Evolutionary conservation across 2,113 vertebrate species (phyloP), one percentile per base, ranked within the genome.

Genomic region (Calypte anna): DNA sequence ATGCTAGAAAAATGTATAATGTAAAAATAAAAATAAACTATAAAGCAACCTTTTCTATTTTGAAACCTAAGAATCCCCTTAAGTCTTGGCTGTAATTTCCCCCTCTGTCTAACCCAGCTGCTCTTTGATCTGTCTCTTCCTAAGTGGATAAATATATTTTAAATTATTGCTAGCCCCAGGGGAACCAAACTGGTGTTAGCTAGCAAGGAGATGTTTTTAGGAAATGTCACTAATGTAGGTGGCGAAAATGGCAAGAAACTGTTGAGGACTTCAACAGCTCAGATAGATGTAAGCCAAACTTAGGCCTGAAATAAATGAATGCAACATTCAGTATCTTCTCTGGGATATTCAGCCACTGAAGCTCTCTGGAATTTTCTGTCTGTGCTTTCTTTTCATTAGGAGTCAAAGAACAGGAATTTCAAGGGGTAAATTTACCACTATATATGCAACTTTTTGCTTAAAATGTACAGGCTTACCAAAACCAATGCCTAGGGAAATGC

Each of bases 111-210:
- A 80, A 59, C 33, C 51, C 61, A 90, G 43, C 25, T 93, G 27
- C 55, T 90, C 68, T 91, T 96, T 90, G 81, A 92, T 90, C 85
- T 93, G 16, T 78, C 28, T 91, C 36, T 74, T 93, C 73, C 75
- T 93, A 91, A 94, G 85, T 74, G 75, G 90, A 90, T 90, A 94
- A 97, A 95, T 96, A 91, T 90, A 91, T 96, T 93, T 94, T 88
- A 93, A 96, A 96, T 93, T 95, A 80, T 86, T 94, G 44, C 90
- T 93, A 88, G 27, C 51, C 85, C 64, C 76, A 70, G 79, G 64
- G 73, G 83, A 95, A 81, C 38, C 0, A 0, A 83, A 88, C 53
- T 64, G 36, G 82, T 93, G 79, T 86, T 95, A 88, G 63, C 85
- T 77, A 86, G 79, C 48, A 83, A 76, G 3, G 24, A 94, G 79